These are phyloP conservation scores for Microctonus brassicae DNA, from an alignment of 2,888 invertebrate species.

Conservation along the genomic window DNA sequence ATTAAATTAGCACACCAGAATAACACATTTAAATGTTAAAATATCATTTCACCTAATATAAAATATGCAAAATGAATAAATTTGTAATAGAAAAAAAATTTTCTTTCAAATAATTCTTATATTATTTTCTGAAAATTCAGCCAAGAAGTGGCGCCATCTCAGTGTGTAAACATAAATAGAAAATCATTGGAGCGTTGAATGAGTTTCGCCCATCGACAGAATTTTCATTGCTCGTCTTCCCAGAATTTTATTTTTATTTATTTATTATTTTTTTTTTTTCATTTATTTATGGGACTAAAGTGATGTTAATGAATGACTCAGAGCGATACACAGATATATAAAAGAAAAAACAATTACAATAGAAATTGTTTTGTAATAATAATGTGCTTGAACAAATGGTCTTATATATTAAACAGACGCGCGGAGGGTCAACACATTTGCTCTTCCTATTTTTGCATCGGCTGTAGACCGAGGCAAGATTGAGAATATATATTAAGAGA, in stretches of 20 bases:
- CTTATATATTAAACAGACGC: not conserved
- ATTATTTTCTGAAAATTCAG: not conserved
- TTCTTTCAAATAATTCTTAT: not conserved
- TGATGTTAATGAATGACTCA: not conserved
- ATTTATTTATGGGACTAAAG: not conserved
- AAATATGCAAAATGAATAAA: too few relatives aligned
- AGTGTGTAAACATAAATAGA: not conserved
- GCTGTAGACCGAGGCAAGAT: conserved; percentile 24
- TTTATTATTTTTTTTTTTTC: too few relatives aligned
- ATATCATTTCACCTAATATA: too few relatives aligned
- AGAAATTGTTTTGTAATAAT: not conserved
- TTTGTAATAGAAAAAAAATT: not conserved
- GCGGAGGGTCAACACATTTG: conserved; percentile 49
- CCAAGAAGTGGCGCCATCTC: not conserved
- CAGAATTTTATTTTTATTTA: not conserved
- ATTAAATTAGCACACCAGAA: too few relatives aligned
- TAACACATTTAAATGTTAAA: not conserved
- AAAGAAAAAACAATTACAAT: not conserved
- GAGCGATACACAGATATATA: not conserved
- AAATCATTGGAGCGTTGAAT: not conserved
- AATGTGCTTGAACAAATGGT: not conserved
- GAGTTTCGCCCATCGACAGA: not conserved
- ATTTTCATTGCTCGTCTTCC: not conserved
- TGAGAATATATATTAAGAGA: conserved; percentile 55
- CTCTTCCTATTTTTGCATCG: conserved; percentile 58